Conservation (phyloP, 2,888 invertebrate genomes). For the Daptonema setosum region DNA sequence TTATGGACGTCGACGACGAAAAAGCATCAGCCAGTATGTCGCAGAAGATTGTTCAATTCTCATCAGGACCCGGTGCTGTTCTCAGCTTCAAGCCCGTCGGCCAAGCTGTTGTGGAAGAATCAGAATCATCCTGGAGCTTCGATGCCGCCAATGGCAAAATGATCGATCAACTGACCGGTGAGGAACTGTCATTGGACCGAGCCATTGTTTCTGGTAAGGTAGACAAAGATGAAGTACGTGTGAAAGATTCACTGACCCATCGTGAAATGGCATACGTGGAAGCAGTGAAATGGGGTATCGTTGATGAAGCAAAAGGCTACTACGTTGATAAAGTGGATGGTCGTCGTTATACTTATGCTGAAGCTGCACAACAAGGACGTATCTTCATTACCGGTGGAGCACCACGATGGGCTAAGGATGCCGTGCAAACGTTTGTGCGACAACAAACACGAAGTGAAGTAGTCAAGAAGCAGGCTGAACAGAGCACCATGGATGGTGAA, state of each 20-base stretch:
- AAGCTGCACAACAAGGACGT: conserved; percentile 62
- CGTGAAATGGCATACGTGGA: conserved; percentile 35
- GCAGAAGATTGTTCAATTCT: conserved; percentile 26
- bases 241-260: conserved; percentile 51
- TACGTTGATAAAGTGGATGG: conserved; percentile 23
- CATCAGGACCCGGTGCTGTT: conserved; percentile 20
- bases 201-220: conserved; percentile 31
- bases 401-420: conserved; percentile 22
- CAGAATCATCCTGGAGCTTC: conserved; percentile 24
- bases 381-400: conserved; percentile 33
- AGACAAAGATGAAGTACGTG: conserved; percentile 35
- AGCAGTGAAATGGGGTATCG: conserved; percentile 31
- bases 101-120: conserved; percentile 21
- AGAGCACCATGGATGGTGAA: conserved; percentile 14
- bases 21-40: conserved; percentile 14
- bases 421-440: conserved; percentile 24
- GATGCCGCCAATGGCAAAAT: conserved; percentile 63
- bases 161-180: conserved; percentile 40
- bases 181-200: conserved; percentile 48
- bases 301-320: conserved; percentile 25
- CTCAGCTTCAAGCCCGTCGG: conserved; percentile 26
- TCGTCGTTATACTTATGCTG: conserved; percentile 43
- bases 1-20: conserved; percentile 20
- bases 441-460: conserved; percentile 21
- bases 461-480: conserved; percentile 23